These are phyloP conservation scores for Yponomeuta sedellus DNA, from an alignment of 2,888 invertebrate species.

Conservation along the genomic window DNA sequence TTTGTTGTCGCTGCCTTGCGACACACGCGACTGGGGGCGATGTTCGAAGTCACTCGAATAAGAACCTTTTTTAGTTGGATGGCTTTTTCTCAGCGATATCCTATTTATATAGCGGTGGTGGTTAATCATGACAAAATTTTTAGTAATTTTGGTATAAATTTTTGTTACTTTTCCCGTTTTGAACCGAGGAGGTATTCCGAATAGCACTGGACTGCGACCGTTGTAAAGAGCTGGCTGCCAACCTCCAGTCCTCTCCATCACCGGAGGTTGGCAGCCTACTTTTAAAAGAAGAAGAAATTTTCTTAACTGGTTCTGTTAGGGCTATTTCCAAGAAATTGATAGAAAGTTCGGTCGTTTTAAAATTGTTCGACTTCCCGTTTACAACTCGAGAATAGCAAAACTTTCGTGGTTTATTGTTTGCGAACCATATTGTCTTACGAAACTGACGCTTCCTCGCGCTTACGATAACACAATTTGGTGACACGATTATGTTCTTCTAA, in stretches of 20 bases:
- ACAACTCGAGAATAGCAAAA: slow-evolving; percentile 16
- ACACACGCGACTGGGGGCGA: slow-evolving; percentile 20
- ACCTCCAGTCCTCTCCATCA: no score
- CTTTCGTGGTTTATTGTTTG: slow-evolving; percentile 22
- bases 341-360: not conserved
- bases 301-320: no score
- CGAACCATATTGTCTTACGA: slow-evolving; percentile 23
- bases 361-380: not conserved
- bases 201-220: no score
- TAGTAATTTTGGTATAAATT: no score
- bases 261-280: no score
- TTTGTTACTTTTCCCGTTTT: no score
- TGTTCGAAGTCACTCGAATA: slow-evolving; percentile 16
- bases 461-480: slow-evolving; percentile 22
- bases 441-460: slow-evolving; percentile 21
- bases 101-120: no score
- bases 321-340: no score
- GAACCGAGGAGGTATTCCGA: no score
- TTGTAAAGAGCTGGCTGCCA: no score
- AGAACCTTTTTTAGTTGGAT: not conserved
- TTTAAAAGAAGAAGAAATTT: no score
- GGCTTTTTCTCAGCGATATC: not conserved
- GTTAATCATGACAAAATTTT: no score
- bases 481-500: slow-evolving; percentile 19
- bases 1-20: slow-evolving; percentile 23